A percentile compares a stretch with the other conserved stretches of the same genome.
Evolutionary conservation across 2,797 vertebrate genomes (phyloP).

Genomic region (Cynodonichthys magdalenae): DNA sequence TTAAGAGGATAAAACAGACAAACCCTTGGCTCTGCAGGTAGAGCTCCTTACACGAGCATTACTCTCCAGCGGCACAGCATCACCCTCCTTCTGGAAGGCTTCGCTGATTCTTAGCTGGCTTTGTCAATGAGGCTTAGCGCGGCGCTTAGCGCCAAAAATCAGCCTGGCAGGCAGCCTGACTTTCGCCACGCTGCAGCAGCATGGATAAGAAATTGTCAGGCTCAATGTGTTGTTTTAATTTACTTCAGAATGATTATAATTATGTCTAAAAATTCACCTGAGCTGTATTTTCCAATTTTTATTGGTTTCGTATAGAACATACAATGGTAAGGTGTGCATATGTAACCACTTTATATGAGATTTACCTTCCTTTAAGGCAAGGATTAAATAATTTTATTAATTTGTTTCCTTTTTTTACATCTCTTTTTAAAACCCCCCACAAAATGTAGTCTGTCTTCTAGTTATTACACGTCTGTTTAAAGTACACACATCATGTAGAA

Average conservation of each 20-base stretch:
- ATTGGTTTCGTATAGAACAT: slow-evolving; percentile 27
- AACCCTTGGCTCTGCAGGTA: slow-evolving; percentile 57
- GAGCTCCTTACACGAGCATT: slow-evolving; percentile 53
- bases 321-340: slow-evolving; percentile 35
- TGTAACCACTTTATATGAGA: slow-evolving; percentile 48
- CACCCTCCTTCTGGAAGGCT: slow-evolving; percentile 56
- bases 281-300: slow-evolving; percentile 35
- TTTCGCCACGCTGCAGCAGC: slow-evolving; percentile 42
- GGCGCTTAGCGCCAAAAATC: slow-evolving; percentile 51
- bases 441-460: slow-evolving; percentile 24
- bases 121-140: slow-evolving; percentile 62
- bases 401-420: slow-evolving; percentile 16
- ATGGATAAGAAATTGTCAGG: slow-evolving; percentile 50
- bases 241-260: slow-evolving; percentile 42
- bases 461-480: slow-evolving; percentile 50
- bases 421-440: slow-evolving; percentile 37
- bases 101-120: slow-evolving; percentile 67
- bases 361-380: slow-evolving; percentile 52
- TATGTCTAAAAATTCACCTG: slow-evolving; percentile 56
- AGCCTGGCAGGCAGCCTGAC: slow-evolving; percentile 55
- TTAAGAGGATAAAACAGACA: slow-evolving; percentile 58
- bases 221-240: slow-evolving; percentile 52
- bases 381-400: slow-evolving; percentile 54
- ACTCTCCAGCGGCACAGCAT: slow-evolving; percentile 44
- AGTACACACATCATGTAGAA: slow-evolving; percentile 29